Percentiles rank a stretch among this genome's conserved stretches.
These are phyloP conservation scores for human (Homo sapiens) DNA, from an alignment of 2,113 vertebrate species.

Conservation along the genomic window DNA sequence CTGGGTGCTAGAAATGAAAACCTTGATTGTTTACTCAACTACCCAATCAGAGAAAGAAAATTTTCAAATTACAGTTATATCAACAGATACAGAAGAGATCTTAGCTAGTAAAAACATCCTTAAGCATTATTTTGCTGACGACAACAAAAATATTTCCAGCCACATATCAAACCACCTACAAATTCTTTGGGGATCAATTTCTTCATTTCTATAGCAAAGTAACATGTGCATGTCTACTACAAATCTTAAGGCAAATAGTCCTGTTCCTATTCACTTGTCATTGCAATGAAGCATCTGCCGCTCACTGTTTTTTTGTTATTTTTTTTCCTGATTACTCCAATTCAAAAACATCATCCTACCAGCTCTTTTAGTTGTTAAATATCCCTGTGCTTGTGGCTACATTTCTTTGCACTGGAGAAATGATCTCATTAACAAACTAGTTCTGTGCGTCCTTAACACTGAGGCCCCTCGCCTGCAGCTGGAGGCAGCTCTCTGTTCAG, in stretches of 20 bases:
- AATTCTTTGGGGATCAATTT: slow-evolving; percentile 18
- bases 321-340: background rate
- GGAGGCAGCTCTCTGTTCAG: slow-evolving; percentile 72
- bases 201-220: background rate
- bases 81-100: background rate
- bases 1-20: background rate
- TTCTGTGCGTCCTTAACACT: slow-evolving; percentile 41
- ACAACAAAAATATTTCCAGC: background rate
- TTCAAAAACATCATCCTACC: slow-evolving; percentile 22
- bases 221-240: background rate
- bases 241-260: slow-evolving; percentile 46
- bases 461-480: slow-evolving; percentile 76
- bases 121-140: slow-evolving; percentile 12
- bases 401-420: slow-evolving; percentile 19
- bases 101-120: background rate
- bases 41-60: background rate
- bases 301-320: background rate
- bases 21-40: background rate
- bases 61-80: background rate
- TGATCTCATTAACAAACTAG: slow-evolving; percentile 46
- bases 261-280: background rate
- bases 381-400: background rate
- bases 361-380: background rate
- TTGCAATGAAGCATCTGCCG: slow-evolving; percentile 1
- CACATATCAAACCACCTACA: slow-evolving; percentile 10